Evolutionary conservation across 2,888 invertebrate genomes (phyloP), one percentile per base, ranked within the genome.

Genomic region (Dascillus cervinus): DNA sequence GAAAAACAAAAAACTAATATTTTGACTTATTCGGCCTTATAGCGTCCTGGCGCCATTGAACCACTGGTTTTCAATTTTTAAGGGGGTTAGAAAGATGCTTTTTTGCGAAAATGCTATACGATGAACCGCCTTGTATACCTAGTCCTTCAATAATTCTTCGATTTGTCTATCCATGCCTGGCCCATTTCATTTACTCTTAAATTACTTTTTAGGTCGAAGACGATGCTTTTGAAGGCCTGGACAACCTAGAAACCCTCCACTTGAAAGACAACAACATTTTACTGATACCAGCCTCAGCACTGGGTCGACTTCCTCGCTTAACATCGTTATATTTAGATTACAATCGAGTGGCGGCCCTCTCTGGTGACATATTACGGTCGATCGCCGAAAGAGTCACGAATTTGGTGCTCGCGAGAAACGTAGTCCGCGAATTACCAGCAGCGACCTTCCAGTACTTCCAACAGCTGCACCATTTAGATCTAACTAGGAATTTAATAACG

Each of bases 161-260:
- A n/a, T n/a, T n/a, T n/a, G n/a, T n/a, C n/a, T n/a, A n/a, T n/a
- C n/a, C n/a, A n/a, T n/a, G n/a, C n/a, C n/a, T n/a, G n/a, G n/a
- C n/a, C n/a, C n/a, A n/a, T n/a, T n/a, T n/a, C n/a, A n/a, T n/a
- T n/a, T n/a, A n/a, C n/a, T n/a, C n/a, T n/a, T n/a, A n/a, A n/a
- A n/a, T n/a, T n/a, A n/a, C n/a, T n/a, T n/a, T n/a, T n/a, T n/a
- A 11, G 88, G 81, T 91, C 37, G 89, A 90, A 66, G 88, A 88
- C 49, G 86, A 87, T 43, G 84, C 87, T 0, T 82, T 91, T 50
- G 86, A 88, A 55, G 90, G 90, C 0, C 63, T 91, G 40, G 74
- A 77, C 15, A 82, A 74, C 46, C 66, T 92, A 9, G 78, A 84
- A 59, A 79, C 80, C 19, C 66, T 92, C 1, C 77, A 84, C 13